Base-by-base conservation (phyloP, 2,113 vertebrate species). In the Bombycilla garrulus region DNA sequence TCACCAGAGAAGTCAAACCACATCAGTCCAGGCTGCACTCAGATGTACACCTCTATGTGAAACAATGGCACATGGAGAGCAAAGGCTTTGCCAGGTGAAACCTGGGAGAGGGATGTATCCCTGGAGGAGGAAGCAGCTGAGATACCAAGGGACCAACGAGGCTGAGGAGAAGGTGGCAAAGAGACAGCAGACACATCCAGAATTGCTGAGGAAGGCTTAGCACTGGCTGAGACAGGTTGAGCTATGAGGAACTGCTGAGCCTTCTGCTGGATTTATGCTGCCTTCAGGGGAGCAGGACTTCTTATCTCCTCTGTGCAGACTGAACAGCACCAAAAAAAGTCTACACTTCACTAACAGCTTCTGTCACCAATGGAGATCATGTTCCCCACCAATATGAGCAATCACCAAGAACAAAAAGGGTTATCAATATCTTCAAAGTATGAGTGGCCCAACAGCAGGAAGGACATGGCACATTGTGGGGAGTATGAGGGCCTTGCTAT, bases 381-480 rank as follows among this genome's bases (percentile, higher is more conserved):
- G 21, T 19, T 79, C 13, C 24, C 17, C 45, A 51, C 9, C 12
- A 51, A 54, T 5, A 66, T 0, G 1, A n/a, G 19, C 31, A 81
- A 58, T 28, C 12, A 60, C 21, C 54, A 73, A 71, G 53, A 48
- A 23, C 35, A 77, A 33, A 83, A 89, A 40, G 5, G 10, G 4
- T 60, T 22, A 70, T 66, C 26, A 42, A 0, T 12, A 44, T 29
- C 45, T 82, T 77, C 58, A 38, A 45, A 54, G 11, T 20, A 14
- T 1, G 7, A 77, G 56, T 11, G 51, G 60, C 31, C 33, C 57
- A 58, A 20, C 11, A 74, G 50, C 50, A 80, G 62, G 58, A 61
- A 72, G 38, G 51, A 20, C 16, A 26, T 4, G 23, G 40, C 0
- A 0, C 14, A 5, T 8, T 71, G 56, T 6, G 45, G 66, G 40